Evolutionary conservation across 1,140 invertebrate genomes (phyloP).

Genomic region (Panagrolaimus sp.): DNA sequence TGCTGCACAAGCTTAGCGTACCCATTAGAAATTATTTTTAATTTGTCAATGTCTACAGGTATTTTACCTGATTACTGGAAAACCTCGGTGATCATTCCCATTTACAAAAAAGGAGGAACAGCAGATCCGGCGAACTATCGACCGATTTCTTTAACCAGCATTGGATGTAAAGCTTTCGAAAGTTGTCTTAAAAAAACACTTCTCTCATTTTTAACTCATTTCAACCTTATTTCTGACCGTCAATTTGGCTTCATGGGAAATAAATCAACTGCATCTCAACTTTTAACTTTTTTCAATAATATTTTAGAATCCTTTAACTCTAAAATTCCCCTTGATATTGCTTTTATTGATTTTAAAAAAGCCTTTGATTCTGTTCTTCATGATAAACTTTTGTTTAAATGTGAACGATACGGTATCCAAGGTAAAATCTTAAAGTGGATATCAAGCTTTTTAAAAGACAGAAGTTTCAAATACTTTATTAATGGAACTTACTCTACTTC

Average conservation of each 20-base stretch:
- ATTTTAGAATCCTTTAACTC: not conserved
- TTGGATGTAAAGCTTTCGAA: not conserved
- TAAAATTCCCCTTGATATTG: not conserved
- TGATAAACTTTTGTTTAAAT: not conserved
- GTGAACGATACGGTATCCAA: not conserved
- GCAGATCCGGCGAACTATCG: not conserved
- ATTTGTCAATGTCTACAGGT: not conserved
- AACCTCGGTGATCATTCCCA: not conserved
- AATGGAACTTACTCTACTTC: too few relatives aligned
- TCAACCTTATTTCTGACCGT: not conserved
- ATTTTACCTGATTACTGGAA: not conserved
- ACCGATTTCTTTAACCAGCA: not conserved
- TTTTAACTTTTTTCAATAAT: not conserved
- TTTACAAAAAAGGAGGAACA: not conserved
- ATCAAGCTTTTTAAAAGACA: too few relatives aligned
- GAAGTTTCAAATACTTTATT: too few relatives aligned
- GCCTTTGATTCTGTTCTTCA: not conserved
- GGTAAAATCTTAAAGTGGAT: not conserved
- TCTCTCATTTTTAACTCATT: not conserved
- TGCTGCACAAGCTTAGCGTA: not conserved
- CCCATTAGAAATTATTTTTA: not conserved
- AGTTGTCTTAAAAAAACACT: not conserved
- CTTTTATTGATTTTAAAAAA: not conserved
- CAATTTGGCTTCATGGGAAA: not conserved
- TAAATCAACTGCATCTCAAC: not conserved